Evolutionary conservation across 1,140 invertebrate species (phyloP), one percentile per base, ranked within the genome.

Genomic region (Apis cerana): DNA sequence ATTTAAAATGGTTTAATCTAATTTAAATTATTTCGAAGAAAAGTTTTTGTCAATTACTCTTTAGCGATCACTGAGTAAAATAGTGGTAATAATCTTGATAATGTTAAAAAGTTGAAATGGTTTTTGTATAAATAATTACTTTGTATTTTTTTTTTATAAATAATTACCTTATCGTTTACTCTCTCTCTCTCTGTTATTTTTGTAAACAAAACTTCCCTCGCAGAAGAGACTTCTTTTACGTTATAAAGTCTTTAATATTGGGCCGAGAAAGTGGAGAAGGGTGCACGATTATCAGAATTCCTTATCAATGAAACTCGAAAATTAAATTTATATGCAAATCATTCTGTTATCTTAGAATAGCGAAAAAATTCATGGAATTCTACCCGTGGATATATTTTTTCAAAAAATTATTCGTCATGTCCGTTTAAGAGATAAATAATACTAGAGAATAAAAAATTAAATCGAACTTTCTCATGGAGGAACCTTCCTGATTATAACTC

Each of bases 321-420:
- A 19, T 43, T 19, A 75, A 75, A 75, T 75, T 75, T 48, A 75
- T 21, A 61, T 59, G 71, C 33, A 75, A 75, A 75, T 75, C 21
- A 61, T 75, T 11, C 71, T 50, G 11, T 58, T 48, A 15, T 27
- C 23, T 43, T 56, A 33, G 56, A 56, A 54, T 50, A 54, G 50
- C 33, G 19, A 21, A 21, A n/a, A 62, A 75, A 75, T 75, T 75
- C 56, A 59, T 58, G 56, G 27, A 48, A 71, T 59, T 17, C 8
- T 23, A 7, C 10, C 8, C 12, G 23, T 21, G 10, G 17, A 23
- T 56, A 27, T n/a, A 58, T 61, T 56, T 62, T 61, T 75, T 48
- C 12, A 1, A 27, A 11, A 9, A 21, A 27, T 58, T 72, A 19
- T 54, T 54, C 69, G 48, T 23, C 69, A n/a, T 27, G 10, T 19